A percentile compares a stretch with the other conserved stretches of the same genome.
Conservation (phyloP, 2,797 vertebrate genomes). For the Enteromius mattozi region DNA sequence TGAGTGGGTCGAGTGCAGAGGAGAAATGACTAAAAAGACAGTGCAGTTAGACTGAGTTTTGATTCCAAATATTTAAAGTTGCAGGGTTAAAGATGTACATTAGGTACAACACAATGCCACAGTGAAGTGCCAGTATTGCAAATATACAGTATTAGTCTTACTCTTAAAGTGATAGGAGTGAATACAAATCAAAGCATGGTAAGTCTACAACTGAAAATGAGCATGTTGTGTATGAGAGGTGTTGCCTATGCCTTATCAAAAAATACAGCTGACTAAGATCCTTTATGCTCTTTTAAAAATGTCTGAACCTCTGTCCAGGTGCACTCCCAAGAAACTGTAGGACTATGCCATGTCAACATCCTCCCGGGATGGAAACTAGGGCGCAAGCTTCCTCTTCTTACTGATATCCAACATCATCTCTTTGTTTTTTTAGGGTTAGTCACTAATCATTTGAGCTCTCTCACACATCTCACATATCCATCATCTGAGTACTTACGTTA, state of each 20-base stretch:
- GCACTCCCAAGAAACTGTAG: not conserved
- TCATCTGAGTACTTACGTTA: not conserved
- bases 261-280: not conserved
- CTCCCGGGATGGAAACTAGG: not conserved
- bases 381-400: conserved; percentile 5
- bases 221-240: not conserved
- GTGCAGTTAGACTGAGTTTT: not conserved
- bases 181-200: not conserved
- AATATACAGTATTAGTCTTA: no score
- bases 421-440: not conserved
- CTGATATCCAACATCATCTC: conserved; percentile 3
- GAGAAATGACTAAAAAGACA: conserved; percentile 25
- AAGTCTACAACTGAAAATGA: not conserved
- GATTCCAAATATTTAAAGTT: conserved; percentile 19
- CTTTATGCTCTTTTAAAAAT: not conserved
- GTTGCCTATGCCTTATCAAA: not conserved
- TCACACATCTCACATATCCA: not conserved
- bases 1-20: conserved; percentile 29
- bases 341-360: conserved; percentile 15
- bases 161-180: not conserved
- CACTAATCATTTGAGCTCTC: not conserved
- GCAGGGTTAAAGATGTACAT: not conserved
- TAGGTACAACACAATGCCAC: not conserved
- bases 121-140: not conserved
- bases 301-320: not conserved